Conservation (phyloP, 2,113 vertebrate species). For the Chionodraco myersi region DNA sequence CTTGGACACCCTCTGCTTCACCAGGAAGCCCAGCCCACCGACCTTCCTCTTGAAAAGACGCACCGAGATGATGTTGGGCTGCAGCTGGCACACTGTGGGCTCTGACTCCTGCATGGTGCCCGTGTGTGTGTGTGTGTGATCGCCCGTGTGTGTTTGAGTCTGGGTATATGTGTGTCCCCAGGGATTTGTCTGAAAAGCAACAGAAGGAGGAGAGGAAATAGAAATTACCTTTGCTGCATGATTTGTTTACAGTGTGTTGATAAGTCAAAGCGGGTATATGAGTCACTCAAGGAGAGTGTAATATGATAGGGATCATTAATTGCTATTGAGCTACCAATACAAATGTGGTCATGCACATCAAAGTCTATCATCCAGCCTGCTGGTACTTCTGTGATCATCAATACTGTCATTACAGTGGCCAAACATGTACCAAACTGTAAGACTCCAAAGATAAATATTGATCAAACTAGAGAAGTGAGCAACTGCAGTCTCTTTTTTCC, state of each 20-base stretch:
- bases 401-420: neutral
- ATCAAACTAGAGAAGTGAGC: neutral
- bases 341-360: slow-evolving; percentile 22
- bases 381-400: slow-evolving; percentile 2
- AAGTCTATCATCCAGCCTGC: slow-evolving; percentile 29
- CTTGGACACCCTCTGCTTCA: slow-evolving; percentile 95
- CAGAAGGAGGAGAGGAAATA: slow-evolving; percentile 38
- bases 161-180: slow-evolving; percentile 49
- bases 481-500: neutral
- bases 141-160: neutral
- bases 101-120: slow-evolving; percentile 91
- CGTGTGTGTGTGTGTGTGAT: slow-evolving; percentile 31
- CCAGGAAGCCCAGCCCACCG: slow-evolving; percentile 95
- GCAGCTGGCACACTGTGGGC: slow-evolving; percentile 94
- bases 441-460: slow-evolving; percentile 26
- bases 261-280: slow-evolving; percentile 34
- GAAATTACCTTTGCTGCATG: slow-evolving; percentile 43
- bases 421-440: slow-evolving; percentile 6
- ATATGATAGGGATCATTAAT: slow-evolving; percentile 43
- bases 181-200: slow-evolving; percentile 69
- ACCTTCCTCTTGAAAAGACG: slow-evolving; percentile 96
- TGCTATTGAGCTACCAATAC: slow-evolving; percentile 15
- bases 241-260: slow-evolving; percentile 50
- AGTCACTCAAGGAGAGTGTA: slow-evolving; percentile 41
- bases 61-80: slow-evolving; percentile 97